A percentile compares a stretch with the other conserved stretches of the same genome.
Evolutionary conservation across 2,797 vertebrate species (phyloP).

Genomic region (Synaphobranchus kaupii): DNA sequence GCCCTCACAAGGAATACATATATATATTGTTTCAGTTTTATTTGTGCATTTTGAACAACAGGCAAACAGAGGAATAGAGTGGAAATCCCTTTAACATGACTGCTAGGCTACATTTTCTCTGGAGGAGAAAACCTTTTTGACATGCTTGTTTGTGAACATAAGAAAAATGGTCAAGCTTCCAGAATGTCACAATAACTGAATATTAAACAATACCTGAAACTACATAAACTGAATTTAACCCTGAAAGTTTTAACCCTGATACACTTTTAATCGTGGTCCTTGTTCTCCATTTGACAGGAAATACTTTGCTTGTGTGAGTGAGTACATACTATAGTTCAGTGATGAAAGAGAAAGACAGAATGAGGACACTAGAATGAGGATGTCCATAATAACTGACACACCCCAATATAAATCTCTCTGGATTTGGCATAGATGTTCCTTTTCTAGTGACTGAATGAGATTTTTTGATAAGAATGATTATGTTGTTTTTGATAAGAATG

Average conservation of each 20-base stretch:
- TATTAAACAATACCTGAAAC: neutral
- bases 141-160: neutral
- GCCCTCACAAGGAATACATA: conserved; percentile 66
- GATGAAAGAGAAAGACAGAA: neutral
- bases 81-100: neutral
- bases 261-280: neutral
- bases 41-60: conserved; percentile 47
- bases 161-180: neutral
- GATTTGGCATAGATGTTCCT: neutral
- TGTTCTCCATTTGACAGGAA: neutral
- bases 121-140: neutral
- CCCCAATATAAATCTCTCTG: neutral
- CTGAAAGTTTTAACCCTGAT: neutral
- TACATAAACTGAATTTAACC: neutral
- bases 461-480: neutral
- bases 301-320: neutral
- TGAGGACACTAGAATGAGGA: conserved; percentile 2
- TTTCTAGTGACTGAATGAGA: neutral
- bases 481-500: neutral
- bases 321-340: neutral
- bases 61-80: conserved; percentile 26
- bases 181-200: neutral
- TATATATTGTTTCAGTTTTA: conserved; percentile 44
- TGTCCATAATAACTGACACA: neutral
- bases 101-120: neutral